Evolutionary conservation across 2,888 invertebrate genomes (phyloP).

Genomic region (Drosophila pegasa): DNA sequence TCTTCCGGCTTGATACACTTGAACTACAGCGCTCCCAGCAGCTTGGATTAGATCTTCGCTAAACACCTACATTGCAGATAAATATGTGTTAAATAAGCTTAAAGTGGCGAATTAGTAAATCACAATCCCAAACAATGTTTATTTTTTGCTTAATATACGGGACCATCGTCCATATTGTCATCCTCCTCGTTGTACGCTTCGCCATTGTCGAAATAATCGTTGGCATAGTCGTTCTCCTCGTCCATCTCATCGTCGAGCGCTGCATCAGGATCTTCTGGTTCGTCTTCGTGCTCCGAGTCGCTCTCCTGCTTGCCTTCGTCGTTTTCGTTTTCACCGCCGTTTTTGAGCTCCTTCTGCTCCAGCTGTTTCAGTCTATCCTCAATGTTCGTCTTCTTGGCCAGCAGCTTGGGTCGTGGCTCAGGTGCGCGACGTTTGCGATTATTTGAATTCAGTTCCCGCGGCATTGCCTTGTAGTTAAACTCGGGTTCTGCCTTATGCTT

Average conservation of each 20-base stretch:
- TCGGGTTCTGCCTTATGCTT: conserved; percentile 80
- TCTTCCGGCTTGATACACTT: conserved; percentile 87
- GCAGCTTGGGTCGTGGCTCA: conserved; percentile 39
- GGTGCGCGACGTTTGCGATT: conserved; percentile 70
- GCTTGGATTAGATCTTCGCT: conserved; percentile 85
- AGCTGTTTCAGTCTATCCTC: conserved; percentile 87
- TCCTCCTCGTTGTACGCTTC: conserved; percentile 95
- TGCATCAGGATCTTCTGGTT: conserved; percentile 75
- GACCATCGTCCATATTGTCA: conserved; percentile 93
- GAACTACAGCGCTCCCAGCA: conserved; percentile 88
- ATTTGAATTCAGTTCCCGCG: conserved; percentile 86
- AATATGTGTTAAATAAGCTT: conserved; percentile 71
- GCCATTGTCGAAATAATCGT: conserved; percentile 95
- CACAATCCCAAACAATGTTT: conserved; percentile 52
- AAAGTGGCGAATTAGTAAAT: conserved; percentile 71
- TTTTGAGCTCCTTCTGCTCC: conserved; percentile 88
- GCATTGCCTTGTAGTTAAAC: conserved; percentile 87
- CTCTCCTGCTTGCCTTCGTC: conserved; percentile 87
- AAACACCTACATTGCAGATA: conserved; percentile 48
- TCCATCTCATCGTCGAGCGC: conserved; percentile 92
- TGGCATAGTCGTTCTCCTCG: conserved; percentile 94
- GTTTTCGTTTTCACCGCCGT: conserved; percentile 85
- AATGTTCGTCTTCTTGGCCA: conserved; percentile 76
- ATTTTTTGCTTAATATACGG: conserved; percentile 86
- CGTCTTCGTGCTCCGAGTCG: conserved; percentile 85